Percentiles rank a stretch among this genome's conserved stretches.
Conservation (phyloP, 1,140 invertebrate species). For the Megalopta genalis region DNA sequence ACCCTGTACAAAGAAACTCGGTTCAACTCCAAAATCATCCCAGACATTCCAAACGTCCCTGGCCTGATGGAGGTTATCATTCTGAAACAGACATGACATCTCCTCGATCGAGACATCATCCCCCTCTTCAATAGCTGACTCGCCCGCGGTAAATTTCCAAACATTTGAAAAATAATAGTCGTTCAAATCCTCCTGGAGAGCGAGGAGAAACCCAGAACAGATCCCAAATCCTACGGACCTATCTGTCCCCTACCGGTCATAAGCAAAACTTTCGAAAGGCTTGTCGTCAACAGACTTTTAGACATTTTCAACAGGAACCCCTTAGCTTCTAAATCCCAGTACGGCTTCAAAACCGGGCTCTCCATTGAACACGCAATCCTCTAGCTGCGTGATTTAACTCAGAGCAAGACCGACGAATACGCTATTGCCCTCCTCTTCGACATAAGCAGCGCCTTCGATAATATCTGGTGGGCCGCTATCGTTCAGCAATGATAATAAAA, state of each 20-base stretch:
- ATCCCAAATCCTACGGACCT: constrained; percentile 57
- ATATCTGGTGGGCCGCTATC: constrained; percentile 67
- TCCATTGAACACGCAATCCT: constrained; percentile 42
- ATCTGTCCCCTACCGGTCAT: constrained; percentile 59
- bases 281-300: constrained; percentile 41
- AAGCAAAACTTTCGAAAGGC: constrained; percentile 61
- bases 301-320: neutral
- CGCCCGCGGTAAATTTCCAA: constrained; percentile 34
- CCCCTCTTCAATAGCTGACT: constrained; percentile 46
- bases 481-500: neutral
- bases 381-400: neutral
- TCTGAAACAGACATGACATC: neutral
- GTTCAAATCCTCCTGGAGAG: constrained; percentile 51
- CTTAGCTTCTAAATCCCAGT: constrained; percentile 6
- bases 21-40: fast-evolving
- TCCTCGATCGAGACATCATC: neutral
- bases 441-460: constrained; percentile 75
- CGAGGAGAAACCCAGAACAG: constrained; percentile 37
- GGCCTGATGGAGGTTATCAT: constrained; percentile 38
- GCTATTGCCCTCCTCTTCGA: no score
- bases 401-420: constrained; percentile 24
- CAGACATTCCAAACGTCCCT: neutral
- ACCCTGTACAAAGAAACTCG: neutral
- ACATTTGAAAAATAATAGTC: constrained; percentile 45
- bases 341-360: no score